These are phyloP conservation scores for Hypena proboscidalis DNA, from an alignment of 2,888 invertebrate genomes.

Conservation along the genomic window DNA sequence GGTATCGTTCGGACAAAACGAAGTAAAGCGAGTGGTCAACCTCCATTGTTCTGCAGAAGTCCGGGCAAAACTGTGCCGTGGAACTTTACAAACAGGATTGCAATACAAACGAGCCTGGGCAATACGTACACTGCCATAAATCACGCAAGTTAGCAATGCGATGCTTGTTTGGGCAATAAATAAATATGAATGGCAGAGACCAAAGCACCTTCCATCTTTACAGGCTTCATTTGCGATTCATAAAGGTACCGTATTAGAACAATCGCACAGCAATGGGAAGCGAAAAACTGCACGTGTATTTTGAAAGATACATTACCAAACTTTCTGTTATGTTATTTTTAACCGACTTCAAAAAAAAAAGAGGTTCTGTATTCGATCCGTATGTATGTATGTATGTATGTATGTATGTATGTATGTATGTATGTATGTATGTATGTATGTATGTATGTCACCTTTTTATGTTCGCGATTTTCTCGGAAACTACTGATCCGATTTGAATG, in stretches of 20 bases:
- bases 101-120: conserved; percentile 58
- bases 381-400: no score
- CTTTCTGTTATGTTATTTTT: neutral
- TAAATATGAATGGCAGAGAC: conserved; percentile 55
- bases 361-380: no score
- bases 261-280: conserved; percentile 50
- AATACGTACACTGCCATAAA: conserved; percentile 62
- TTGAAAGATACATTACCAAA: conserved; percentile 12
- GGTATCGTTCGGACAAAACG: conserved; percentile 58
- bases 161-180: conserved; percentile 70
- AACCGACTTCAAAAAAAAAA: no score
- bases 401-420: no score
- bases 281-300: conserved; percentile 13
- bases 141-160: conserved; percentile 68
- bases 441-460: no score
- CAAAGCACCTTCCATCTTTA: conserved; percentile 46
- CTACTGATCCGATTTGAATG: no score
- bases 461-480: no score
- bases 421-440: no score
- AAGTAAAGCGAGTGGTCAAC: conserved; percentile 62
- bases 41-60: conserved; percentile 47
- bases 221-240: conserved; percentile 70
- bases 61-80: conserved; percentile 43
- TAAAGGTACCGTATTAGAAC: conserved; percentile 68
- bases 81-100: conserved; percentile 65